These are phyloP conservation scores for Zosterops pallidus DNA, from an alignment of 2,113 vertebrate genomes.

Conservation along the genomic window DNA sequence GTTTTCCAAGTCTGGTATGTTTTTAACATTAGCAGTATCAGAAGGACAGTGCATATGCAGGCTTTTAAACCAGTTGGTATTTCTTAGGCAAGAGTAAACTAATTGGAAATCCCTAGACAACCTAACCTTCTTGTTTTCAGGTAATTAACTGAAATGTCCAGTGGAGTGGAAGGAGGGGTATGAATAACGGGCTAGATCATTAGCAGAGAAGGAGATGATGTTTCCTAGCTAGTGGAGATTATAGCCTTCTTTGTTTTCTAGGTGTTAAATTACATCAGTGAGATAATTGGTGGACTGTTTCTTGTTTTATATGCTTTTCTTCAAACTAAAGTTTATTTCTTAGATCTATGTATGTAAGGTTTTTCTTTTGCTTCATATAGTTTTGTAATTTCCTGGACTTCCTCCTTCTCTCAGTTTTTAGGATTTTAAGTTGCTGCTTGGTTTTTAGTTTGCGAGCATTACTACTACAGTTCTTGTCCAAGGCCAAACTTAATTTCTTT, in stretches of 20 bases:
- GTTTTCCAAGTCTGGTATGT: background rate
- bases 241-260: background rate
- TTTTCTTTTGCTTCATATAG: background rate
- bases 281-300: background rate
- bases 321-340: background rate
- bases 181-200: background rate
- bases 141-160: background rate
- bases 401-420: background rate
- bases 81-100: background rate
- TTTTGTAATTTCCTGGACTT: background rate
- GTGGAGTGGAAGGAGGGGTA: background rate
- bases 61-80: background rate
- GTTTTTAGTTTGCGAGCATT: background rate
- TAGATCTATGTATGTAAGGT: background rate
- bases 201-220: background rate
- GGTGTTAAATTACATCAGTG: background rate
- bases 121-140: background rate
- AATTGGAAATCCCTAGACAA: background rate
- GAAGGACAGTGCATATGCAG: fast-evolving
- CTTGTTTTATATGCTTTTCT: background rate
- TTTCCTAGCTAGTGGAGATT: background rate
- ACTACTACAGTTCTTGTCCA: background rate
- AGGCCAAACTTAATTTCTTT: background rate
- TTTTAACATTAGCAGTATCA: background rate
- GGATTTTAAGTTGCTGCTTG: background rate